A percentile compares a stretch with the other conserved stretches of the same genome.
phyloP scores from a whole-genome alignment of 1,140 invertebrate genomes.

The Drosophila nigrodunni region DNA sequence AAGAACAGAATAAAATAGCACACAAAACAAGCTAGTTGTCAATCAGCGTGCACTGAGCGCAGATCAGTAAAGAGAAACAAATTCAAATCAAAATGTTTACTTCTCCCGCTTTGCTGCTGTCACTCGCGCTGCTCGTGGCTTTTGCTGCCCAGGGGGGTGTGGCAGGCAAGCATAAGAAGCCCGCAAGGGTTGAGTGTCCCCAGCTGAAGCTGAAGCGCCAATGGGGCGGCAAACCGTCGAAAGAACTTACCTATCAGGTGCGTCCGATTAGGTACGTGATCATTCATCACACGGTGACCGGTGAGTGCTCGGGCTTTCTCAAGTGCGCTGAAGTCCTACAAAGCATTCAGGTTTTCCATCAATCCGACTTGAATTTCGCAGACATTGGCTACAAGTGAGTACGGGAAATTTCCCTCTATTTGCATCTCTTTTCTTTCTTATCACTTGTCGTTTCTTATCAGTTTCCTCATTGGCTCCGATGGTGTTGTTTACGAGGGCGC shows the following conservation, averaged over 20 bases:
- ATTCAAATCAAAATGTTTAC: not conserved
- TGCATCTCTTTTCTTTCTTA: not conserved
- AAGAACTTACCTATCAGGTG: constrained; percentile 85
- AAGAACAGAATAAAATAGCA: constrained; percentile 8
- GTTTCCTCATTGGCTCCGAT: constrained; percentile 91
- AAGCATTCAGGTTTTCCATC: constrained; percentile 75
- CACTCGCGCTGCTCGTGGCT: not conserved
- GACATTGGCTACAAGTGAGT: constrained; percentile 82
- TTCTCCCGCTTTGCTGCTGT: not conserved
- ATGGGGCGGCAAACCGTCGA: constrained; percentile 84
- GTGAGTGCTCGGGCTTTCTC: constrained; percentile 85
- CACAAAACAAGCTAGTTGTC: not conserved
- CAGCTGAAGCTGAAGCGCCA: constrained; percentile 73
- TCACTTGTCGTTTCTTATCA: constrained; percentile 64
- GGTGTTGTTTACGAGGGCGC: constrained; percentile 91
- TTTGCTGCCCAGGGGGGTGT: not conserved
- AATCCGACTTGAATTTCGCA: constrained; percentile 59
- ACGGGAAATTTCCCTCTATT: not conserved
- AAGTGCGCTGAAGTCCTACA: constrained; percentile 84
- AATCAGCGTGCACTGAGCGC: not conserved
- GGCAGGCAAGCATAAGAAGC: constrained; percentile 29
- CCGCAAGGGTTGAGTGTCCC: constrained; percentile 51
- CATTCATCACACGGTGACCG: constrained; percentile 89
- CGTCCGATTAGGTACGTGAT: constrained; percentile 87
- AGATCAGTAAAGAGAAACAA: not conserved